These are phyloP conservation scores for Medauroidea extradentata DNA, from an alignment of 1,140 invertebrate genomes.

Conservation along the genomic window DNA sequence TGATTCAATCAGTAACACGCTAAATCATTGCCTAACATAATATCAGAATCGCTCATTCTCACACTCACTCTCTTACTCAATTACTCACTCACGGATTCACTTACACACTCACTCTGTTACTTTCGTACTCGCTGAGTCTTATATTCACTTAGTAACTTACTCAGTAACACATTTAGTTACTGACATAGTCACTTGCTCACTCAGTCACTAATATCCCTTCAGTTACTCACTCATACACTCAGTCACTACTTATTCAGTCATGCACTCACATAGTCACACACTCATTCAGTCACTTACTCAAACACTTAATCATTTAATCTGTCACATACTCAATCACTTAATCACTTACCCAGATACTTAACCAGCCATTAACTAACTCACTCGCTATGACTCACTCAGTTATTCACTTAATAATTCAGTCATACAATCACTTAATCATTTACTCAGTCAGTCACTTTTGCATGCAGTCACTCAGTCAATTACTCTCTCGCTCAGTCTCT, in stretches of 20 bases:
- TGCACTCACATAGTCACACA: not conserved
- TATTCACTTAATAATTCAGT: too few relatives aligned
- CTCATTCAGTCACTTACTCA: not conserved
- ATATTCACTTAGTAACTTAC: slow-evolving; percentile 1
- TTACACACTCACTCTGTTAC: slow-evolving; percentile 8
- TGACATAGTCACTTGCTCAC: not conserved
- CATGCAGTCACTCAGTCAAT: too few relatives aligned
- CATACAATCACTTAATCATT: too few relatives aligned
- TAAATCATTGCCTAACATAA: too few relatives aligned
- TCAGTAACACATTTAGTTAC: not conserved
- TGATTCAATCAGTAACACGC: too few relatives aligned
- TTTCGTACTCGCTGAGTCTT: not conserved
- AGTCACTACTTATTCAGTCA: not conserved
- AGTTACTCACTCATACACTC: slow-evolving; percentile 1
- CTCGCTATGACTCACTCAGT: too few relatives aligned
- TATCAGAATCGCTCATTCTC: not conserved
- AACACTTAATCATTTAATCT: not conserved
- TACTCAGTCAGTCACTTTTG: too few relatives aligned
- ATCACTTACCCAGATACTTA: too few relatives aligned
- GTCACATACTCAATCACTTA: not conserved
- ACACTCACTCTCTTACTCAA: slow-evolving; percentile 6
- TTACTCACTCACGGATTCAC: slow-evolving; percentile 8
- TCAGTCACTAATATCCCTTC: too few relatives aligned
- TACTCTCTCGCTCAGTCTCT: too few relatives aligned
- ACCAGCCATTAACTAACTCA: too few relatives aligned